Conservation (phyloP, 2,888 invertebrate genomes). For the Caenorhabditis sp. region DNA sequence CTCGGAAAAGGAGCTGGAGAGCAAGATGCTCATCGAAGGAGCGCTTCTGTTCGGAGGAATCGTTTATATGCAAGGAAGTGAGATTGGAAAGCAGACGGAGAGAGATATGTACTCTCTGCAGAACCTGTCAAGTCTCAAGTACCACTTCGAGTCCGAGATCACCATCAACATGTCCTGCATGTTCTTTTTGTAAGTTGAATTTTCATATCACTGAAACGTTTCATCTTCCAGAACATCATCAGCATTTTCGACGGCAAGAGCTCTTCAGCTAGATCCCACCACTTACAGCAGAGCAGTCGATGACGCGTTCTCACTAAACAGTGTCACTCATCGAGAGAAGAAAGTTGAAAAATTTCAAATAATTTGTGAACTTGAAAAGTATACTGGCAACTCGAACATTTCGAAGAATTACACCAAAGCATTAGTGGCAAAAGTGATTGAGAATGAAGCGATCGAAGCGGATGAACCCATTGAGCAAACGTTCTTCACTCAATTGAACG, state of each 20-base stretch:
- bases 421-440: conserved; percentile 4
- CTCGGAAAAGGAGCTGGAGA: conserved; percentile 15
- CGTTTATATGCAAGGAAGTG: conserved; percentile 18
- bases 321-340: conserved; percentile 41
- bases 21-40: conserved; percentile 51
- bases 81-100: conserved; percentile 27
- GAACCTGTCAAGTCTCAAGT: conserved; percentile 32
- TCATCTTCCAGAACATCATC: conserved; percentile 16
- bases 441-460: conserved; percentile 15
- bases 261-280: not conserved
- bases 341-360: conserved; percentile 46
- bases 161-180: conserved; percentile 45
- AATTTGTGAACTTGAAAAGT: conserved; percentile 33
- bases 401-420: conserved; percentile 29
- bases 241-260: conserved; percentile 18
- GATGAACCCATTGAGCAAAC: conserved; percentile 10
- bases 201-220: no score
- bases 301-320: conserved; percentile 32
- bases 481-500: conserved; percentile 12
- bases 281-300: conserved; percentile 23
- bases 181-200: conserved; percentile 27
- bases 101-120: conserved; percentile 42
- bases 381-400: not conserved
- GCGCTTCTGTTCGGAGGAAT: conserved; percentile 38
- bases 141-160: conserved; percentile 51